These are phyloP conservation scores for Megalonaias nervosa DNA, from an alignment of 1,140 invertebrate genomes.

Conservation along the genomic window DNA sequence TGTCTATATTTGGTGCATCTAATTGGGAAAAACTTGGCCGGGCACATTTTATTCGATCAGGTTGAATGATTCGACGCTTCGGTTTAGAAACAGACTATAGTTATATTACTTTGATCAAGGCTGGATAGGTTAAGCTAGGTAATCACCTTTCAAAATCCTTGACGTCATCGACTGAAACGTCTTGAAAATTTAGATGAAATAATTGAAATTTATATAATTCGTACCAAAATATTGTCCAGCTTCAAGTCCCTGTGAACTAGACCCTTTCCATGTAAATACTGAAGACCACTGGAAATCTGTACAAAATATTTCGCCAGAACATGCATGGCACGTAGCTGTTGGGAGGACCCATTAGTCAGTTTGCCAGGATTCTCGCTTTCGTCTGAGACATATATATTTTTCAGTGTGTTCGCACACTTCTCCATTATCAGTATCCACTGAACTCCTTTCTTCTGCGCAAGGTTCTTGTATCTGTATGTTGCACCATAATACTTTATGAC, in stretches of 20 bases:
- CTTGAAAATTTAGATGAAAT: neutral
- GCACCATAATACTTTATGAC: slow-evolving; percentile 58
- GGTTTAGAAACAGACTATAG: neutral
- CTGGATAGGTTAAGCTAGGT: too few species aligned
- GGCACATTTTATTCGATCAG: too few species aligned
- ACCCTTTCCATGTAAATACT: slow-evolving; percentile 57
- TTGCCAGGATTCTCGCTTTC: slow-evolving; percentile 38
- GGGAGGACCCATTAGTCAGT: neutral
- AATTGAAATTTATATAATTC: slow-evolving; percentile 10
- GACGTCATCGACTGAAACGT: neutral
- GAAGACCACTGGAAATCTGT: slow-evolving; percentile 53
- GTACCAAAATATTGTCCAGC: slow-evolving; percentile 65
- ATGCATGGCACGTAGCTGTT: slow-evolving; percentile 41
- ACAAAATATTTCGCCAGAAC: slow-evolving; percentile 44
- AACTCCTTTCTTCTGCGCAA: slow-evolving; percentile 26
- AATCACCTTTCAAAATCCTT: neutral
- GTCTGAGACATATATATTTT: slow-evolving; percentile 41
- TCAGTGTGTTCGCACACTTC: slow-evolving; percentile 52
- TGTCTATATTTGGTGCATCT: too few species aligned
- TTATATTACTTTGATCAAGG: neutral
- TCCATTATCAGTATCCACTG: slow-evolving; percentile 62
- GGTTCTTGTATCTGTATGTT: slow-evolving; percentile 27
- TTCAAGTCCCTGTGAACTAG: slow-evolving; percentile 67
- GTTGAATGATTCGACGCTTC: neutral
- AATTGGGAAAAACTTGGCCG: too few species aligned